phyloP scores from a whole-genome alignment of 2,113 vertebrate genomes.

The Aix galericulata region DNA sequence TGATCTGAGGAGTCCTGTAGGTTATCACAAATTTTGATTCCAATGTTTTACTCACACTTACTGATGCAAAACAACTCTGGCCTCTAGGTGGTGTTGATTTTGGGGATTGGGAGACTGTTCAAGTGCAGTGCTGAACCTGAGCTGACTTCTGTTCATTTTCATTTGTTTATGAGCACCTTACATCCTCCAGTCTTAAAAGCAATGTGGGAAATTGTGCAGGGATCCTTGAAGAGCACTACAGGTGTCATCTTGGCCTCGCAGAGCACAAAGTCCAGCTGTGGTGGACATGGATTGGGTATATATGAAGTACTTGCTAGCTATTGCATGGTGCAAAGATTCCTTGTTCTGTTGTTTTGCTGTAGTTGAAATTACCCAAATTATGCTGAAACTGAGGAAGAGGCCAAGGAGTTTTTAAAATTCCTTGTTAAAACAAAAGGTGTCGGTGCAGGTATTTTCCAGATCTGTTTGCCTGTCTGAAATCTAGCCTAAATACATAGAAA shows the following conservation, averaged over 20 bases:
- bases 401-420: background rate
- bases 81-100: background rate
- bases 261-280: background rate
- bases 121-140: background rate
- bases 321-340: background rate
- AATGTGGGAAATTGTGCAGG: background rate
- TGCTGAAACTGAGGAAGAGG: background rate
- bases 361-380: background rate
- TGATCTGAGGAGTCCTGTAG: slow-evolving; percentile 94
- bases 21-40: background rate
- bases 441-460: background rate
- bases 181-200: background rate
- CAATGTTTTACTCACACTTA: background rate
- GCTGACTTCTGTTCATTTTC: background rate
- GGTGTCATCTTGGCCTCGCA: background rate
- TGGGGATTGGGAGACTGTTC: background rate
- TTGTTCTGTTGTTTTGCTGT: background rate
- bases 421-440: background rate
- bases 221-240: background rate
- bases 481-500: fast-evolving
- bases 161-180: background rate
- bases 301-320: background rate
- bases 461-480: background rate
- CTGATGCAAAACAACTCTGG: background rate
- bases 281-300: background rate